A percentile compares a stretch with the other conserved stretches of the same genome.
Evolutionary conservation across 2,888 invertebrate species (phyloP).

Genomic region (Aproaerema taeniolella): DNA sequence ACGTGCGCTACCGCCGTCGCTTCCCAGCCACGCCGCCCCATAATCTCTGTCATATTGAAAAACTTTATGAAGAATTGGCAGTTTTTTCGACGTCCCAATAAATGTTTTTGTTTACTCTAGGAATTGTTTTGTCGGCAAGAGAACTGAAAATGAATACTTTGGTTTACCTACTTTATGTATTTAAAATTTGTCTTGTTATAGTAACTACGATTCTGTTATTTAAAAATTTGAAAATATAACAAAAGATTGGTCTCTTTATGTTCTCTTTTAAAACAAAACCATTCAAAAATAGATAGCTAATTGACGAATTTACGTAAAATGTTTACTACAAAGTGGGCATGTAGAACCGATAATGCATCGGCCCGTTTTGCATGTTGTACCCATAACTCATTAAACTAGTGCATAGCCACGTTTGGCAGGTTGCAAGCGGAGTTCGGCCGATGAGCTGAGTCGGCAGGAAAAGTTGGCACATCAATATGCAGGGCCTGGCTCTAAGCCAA

Average conservation of each 20-base stretch:
- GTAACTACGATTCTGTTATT: too few relatives aligned
- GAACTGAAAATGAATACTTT: not conserved
- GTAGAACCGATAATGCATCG: too few relatives aligned
- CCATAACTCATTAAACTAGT: constrained; percentile 4
- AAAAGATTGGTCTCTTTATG: too few relatives aligned
- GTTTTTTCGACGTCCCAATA: constrained; percentile 7
- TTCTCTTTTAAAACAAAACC: too few relatives aligned
- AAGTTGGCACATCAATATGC: constrained; percentile 70
- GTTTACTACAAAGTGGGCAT: too few relatives aligned
- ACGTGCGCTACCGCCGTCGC: constrained; percentile 22
- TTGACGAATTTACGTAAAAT: too few relatives aligned
- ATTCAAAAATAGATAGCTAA: too few relatives aligned
- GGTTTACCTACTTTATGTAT: not conserved
- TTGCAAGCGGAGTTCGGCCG: constrained; percentile 45
- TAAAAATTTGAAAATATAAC: too few relatives aligned
- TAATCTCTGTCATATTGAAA: constrained; percentile 48
- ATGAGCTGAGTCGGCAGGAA: constrained; percentile 56
- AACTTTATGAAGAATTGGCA: constrained; percentile 40
- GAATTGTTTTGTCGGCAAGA: not conserved
- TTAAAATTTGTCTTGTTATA: too few relatives aligned
- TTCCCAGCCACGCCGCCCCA: too few relatives aligned
- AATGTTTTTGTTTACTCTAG: constrained; percentile 6
- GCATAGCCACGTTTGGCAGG: constrained; percentile 53
- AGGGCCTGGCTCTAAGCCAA: constrained; percentile 60
- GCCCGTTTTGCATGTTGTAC: too few relatives aligned